A percentile compares a stretch with the other conserved stretches of the same genome.
phyloP scores from a whole-genome alignment of 2,797 vertebrate genomes.

The Champsocephalus gunnari region DNA sequence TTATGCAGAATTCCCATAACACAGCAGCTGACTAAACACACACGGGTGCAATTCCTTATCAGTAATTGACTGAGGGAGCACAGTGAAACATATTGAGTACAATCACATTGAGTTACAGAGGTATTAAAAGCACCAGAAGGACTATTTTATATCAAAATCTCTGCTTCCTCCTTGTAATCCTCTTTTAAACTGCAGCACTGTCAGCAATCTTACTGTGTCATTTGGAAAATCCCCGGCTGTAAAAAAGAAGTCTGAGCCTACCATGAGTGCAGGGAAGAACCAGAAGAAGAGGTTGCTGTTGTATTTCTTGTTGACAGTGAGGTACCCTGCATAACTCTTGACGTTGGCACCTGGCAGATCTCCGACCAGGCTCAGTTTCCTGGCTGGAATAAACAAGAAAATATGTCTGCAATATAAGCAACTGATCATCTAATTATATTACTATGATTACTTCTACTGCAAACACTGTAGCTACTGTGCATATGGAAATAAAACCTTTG shows the following conservation, averaged over 20 bases:
- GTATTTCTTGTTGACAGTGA: constrained; percentile 88
- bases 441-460: too few relatives aligned
- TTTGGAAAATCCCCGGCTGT: background rate
- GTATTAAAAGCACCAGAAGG: background rate
- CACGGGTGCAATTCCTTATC: constrained; percentile 14
- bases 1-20: constrained; percentile 3
- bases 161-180: background rate
- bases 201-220: background rate
- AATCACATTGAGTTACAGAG: background rate
- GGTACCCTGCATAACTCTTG: constrained; percentile 87
- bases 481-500: too few relatives aligned
- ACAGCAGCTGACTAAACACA: constrained; percentile 26
- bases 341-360: constrained; percentile 82
- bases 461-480: too few relatives aligned
- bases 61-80: background rate
- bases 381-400: constrained; percentile 73
- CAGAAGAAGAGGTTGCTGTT: constrained; percentile 93
- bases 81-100: background rate
- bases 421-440: too few relatives aligned
- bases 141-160: background rate
- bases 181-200: background rate
- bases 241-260: constrained; percentile 11
- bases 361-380: constrained; percentile 85
- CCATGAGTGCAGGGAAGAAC: constrained; percentile 88
- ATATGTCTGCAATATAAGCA: background rate